These are phyloP conservation scores for Drosophila virilis DNA, from an alignment of 1,140 invertebrate species.

Conservation along the genomic window DNA sequence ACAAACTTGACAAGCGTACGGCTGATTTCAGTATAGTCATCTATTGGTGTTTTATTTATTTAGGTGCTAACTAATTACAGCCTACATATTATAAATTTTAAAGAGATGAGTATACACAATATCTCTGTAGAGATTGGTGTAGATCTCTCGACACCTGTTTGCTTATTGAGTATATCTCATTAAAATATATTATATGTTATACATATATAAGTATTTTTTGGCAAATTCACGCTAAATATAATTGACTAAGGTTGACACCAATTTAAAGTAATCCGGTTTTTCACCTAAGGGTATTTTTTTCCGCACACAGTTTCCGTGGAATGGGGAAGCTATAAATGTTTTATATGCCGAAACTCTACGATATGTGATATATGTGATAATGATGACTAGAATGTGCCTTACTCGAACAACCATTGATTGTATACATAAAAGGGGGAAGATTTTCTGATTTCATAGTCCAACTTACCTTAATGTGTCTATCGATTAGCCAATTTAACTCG, in stretches of 20 bases:
- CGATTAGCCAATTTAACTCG: conserved; percentile 95
- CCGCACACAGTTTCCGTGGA: conserved; percentile 14
- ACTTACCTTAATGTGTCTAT: conserved; percentile 93
- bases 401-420: too few species aligned
- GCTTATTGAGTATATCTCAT: conserved; percentile 20
- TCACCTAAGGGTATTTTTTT: conserved; percentile 3
- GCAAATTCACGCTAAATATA: conserved; percentile 41
- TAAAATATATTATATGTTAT: too few species aligned
- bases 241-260: conserved; percentile 29
- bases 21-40: conserved; percentile 19
- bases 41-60: conserved; percentile 16
- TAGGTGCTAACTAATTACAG: conserved; percentile 15
- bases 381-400: too few species aligned
- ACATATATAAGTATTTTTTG: too few species aligned
- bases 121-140: too few species aligned
- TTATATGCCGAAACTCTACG: too few species aligned
- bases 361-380: too few species aligned
- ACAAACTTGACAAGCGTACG: conserved; percentile 17
- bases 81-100: conserved; percentile 1
- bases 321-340: conserved; percentile 16
- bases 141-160: neutral
- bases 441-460: neutral
- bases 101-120: neutral
- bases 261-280: conserved; percentile 58
- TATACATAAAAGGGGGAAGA: too few species aligned